A percentile compares a stretch with the other conserved stretches of the same genome.
These are phyloP conservation scores for Nautilus pompilius DNA, from an alignment of 1,140 invertebrate species.

Conservation along the genomic window DNA sequence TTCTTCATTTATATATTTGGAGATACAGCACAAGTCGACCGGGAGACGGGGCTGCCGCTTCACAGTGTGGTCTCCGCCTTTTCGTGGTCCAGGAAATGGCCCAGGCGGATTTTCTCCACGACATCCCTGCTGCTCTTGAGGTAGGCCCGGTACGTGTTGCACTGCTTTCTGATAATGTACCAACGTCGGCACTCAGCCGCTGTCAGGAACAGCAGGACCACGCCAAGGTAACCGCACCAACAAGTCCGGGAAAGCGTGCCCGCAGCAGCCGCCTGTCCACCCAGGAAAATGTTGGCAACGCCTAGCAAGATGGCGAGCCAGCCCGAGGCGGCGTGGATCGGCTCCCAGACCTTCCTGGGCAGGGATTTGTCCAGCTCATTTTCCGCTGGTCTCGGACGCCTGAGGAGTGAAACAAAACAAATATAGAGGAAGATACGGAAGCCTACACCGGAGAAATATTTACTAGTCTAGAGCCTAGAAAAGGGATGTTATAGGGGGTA, in stretches of 20 bases:
- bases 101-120: too few relatives aligned
- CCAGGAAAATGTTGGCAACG: slow-evolving; percentile 23
- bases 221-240: slow-evolving; percentile 22
- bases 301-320: slow-evolving; percentile 14
- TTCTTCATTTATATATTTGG: too few relatives aligned
- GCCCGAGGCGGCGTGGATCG: slow-evolving; percentile 11
- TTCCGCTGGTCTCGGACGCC: slow-evolving; percentile 12
- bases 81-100: too few relatives aligned
- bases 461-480: background rate
- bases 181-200: too few relatives aligned
- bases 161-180: too few relatives aligned
- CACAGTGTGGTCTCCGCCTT: too few relatives aligned
- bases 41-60: too few relatives aligned
- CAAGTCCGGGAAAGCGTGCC: slow-evolving; percentile 13
- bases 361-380: slow-evolving; percentile 6
- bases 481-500: too few relatives aligned
- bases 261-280: slow-evolving; percentile 20
- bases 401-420: slow-evolving; percentile 10
- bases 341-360: slow-evolving; percentile 10
- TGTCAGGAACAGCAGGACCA: slow-evolving; percentile 11
- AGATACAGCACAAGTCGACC: too few relatives aligned
- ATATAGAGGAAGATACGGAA: background rate
- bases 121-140: too few relatives aligned
- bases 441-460: background rate
- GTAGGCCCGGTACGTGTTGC: too few relatives aligned